phyloP scores from a whole-genome alignment of 2,888 invertebrate genomes.

The Ditula angustiorana region DNA sequence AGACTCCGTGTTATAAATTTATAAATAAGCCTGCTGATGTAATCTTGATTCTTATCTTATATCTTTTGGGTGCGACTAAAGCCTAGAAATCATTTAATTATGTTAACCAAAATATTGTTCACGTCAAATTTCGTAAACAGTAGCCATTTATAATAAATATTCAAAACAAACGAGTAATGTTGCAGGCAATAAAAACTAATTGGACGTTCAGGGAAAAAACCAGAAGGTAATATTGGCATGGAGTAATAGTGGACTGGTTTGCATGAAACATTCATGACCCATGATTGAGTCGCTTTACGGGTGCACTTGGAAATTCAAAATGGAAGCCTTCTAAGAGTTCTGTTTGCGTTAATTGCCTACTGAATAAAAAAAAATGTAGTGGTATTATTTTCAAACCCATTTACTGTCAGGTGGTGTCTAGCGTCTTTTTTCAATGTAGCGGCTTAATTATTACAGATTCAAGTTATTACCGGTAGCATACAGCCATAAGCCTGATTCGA shows the following conservation, averaged over 20 bases:
- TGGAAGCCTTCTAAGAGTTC: conserved; percentile 46
- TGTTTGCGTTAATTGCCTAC: conserved; percentile 46
- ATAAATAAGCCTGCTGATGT: conserved; percentile 7
- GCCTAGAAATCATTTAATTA: conserved; percentile 27
- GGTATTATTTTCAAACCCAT: no score
- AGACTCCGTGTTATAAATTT: not conserved
- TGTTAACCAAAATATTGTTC: conserved; percentile 22
- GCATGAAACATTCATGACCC: conserved; percentile 76
- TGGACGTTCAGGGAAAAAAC: conserved; percentile 62
- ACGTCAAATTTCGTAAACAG: conserved; percentile 20
- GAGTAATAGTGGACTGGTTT: conserved; percentile 68
- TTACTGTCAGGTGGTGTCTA: no score
- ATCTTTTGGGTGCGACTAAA: conserved; percentile 1
- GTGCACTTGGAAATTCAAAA: conserved; percentile 62
- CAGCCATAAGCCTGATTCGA: not conserved
- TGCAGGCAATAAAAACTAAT: conserved; percentile 63
- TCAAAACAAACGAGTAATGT: conserved; percentile 44
- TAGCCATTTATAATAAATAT: conserved; percentile 22
- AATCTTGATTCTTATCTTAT: conserved; percentile 21
- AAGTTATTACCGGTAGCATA: not conserved
- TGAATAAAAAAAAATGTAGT: conserved; percentile 43
- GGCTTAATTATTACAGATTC: not conserved
- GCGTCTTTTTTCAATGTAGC: not conserved
- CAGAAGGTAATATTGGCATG: conserved; percentile 49
- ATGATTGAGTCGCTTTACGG: conserved; percentile 70